phyloP scores from a whole-genome alignment of 1,140 invertebrate genomes.

The Brachionus rubens region DNA sequence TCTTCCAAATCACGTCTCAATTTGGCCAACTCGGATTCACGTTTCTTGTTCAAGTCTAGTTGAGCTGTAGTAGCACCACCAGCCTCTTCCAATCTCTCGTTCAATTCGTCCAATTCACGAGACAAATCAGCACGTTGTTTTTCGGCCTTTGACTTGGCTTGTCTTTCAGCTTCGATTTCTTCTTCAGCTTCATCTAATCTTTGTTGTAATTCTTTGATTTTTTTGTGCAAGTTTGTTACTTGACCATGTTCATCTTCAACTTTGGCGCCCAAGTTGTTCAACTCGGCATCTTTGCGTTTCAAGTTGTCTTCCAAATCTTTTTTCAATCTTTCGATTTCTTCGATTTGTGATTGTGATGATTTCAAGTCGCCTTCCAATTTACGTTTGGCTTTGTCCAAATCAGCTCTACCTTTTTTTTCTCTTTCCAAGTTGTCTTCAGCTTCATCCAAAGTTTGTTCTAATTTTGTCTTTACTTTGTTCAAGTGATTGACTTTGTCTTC shows the following conservation, averaged over 20 bases:
- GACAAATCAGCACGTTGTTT: constrained; percentile 93
- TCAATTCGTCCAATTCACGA: constrained; percentile 91
- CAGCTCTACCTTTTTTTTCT: constrained; percentile 94
- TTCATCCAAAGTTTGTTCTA: constrained; percentile 95
- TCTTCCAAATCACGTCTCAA: constrained; percentile 95
- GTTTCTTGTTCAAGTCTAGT: constrained; percentile 98
- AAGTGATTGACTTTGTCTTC: constrained; percentile 99
- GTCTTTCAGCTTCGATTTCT: constrained; percentile 92
- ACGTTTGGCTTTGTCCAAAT: constrained; percentile 93
- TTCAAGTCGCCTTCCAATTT: constrained; percentile 92
- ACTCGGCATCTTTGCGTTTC: constrained; percentile 84
- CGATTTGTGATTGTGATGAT: constrained; percentile 92
- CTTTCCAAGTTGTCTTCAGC: constrained; percentile 93
- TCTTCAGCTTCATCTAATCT: constrained; percentile 94
- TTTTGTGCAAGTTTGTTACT: constrained; percentile 89
- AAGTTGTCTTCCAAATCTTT: constrained; percentile 87
- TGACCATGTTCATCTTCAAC: constrained; percentile 95
- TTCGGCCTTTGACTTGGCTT: constrained; percentile 78
- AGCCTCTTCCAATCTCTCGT: constrained; percentile 93
- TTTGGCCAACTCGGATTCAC: constrained; percentile 95
- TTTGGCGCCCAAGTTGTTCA: constrained; percentile 86
- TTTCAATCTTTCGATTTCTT: constrained; percentile 94
- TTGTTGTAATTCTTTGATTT: constrained; percentile 85
- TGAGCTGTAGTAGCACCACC: constrained; percentile 97
- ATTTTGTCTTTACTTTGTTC: constrained; percentile 95